Evolutionary conservation across 2,888 invertebrate genomes (phyloP).

Genomic region (Gymnocheta viridis): DNA sequence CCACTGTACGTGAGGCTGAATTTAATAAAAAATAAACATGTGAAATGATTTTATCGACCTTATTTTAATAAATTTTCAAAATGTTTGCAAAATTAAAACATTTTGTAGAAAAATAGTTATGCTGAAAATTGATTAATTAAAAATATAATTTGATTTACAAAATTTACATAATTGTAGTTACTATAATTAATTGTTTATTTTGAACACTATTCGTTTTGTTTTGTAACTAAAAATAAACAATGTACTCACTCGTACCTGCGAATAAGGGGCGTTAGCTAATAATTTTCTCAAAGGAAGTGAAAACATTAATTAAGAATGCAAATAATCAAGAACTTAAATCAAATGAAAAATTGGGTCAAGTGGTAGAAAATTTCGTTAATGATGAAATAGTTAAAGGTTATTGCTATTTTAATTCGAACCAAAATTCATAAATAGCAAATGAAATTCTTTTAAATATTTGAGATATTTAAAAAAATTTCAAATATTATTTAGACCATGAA

Average conservation of each 20-base stretch:
- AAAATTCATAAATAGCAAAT: background rate
- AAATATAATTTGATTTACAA: slow-evolving; percentile 47
- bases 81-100: slow-evolving; percentile 12
- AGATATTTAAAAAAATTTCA: too few species aligned
- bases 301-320: slow-evolving; percentile 20
- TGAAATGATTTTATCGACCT: background rate
- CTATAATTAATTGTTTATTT: slow-evolving; percentile 43
- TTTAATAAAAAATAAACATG: background rate
- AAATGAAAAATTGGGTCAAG: slow-evolving; percentile 45
- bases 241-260: too few species aligned
- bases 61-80: background rate
- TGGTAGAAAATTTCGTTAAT: background rate
- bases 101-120: slow-evolving; percentile 7
- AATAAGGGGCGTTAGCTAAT: slow-evolving; percentile 11
- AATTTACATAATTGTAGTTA: slow-evolving; percentile 54
- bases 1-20: background rate
- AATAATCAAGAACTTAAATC: slow-evolving; percentile 7
- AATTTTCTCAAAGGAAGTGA: slow-evolving; percentile 45
- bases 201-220: background rate
- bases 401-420: background rate
- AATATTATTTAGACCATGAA: too few species aligned
- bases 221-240: background rate
- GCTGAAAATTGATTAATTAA: background rate
- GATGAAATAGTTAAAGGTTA: slow-evolving; percentile 18
- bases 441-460: background rate